Base-by-base conservation (phyloP, 2,113 vertebrate species). In the Chinchilla lanigera region DNA sequence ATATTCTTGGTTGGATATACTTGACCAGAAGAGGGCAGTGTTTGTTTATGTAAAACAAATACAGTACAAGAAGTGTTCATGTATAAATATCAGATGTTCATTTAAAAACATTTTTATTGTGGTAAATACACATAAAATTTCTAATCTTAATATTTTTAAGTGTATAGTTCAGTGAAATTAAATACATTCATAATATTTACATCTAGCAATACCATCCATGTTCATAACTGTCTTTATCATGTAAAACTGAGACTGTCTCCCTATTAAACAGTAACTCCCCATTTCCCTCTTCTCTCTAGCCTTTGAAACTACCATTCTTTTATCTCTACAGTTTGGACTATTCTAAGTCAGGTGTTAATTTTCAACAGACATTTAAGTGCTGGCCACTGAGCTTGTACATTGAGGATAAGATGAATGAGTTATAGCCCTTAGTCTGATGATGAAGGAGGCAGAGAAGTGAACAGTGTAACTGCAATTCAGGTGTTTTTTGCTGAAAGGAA, bases 1-100 rank as follows among this genome's bases (percentile, higher is more conserved):
- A 30, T 69, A 20, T 47, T 86, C 65, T 96, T 86, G 13, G 4
- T 96, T 93, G 86, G 58, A 30, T 58, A 61, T 93, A 22, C 50
- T 2, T 65, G 89, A 86, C 98, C 98, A 98, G 97, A 73, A 98
- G 98, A 98, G 98, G 98, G 98, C 98, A 98, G 96, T 98, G 97
- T 98, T 98, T 97, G 1, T 87, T 97, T 92, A 63, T 90, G 38
- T 6, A 94, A 80, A 75, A 38, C 33, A 38, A 50, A 10, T 47
- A 56, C 28, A 12, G n/a, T 38, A 47, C 22, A 58, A 78, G 30
- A 7, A 63, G 8, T n/a, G 17, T 8, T 73, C 24, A 75, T 63
- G 33, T 80, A 54, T 63, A 84, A 54, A 44, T 50, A 83, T n/a
- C 50, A 50, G 12, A 54, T 65, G 14, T 71, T 89, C 63, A 80